Evolutionary conservation across 2,113 vertebrate species (phyloP).

Genomic region (Sylvietta virens): DNA sequence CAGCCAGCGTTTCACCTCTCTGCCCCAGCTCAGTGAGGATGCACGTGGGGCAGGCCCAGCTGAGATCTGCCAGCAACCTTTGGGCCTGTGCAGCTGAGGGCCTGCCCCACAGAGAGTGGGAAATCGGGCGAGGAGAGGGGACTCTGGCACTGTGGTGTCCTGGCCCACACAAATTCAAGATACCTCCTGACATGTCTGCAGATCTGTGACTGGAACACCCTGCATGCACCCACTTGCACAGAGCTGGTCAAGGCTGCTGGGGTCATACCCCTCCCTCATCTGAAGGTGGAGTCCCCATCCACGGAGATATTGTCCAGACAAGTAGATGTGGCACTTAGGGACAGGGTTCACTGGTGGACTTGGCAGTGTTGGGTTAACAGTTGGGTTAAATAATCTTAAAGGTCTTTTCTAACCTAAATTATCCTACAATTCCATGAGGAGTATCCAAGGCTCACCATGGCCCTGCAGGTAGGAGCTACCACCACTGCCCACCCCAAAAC

Average conservation of each 20-base stretch:
- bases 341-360: not conserved
- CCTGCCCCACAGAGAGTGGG: not conserved
- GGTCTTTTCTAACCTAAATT: not conserved
- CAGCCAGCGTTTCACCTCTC: not conserved
- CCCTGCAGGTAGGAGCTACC: not conserved
- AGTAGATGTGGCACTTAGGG: not conserved
- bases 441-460: accelerated
- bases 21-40: accelerated
- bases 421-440: not conserved
- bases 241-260: not conserved
- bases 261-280: not conserved
- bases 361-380: not conserved
- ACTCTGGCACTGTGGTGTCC: not conserved
- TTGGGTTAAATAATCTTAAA: not conserved
- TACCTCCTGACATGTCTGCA: not conserved
- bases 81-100: not conserved
- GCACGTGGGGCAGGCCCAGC: not conserved
- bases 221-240: not conserved
- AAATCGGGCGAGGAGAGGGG: accelerated
- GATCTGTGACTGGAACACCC: too few relatives aligned
- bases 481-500: not conserved
- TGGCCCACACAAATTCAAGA: not conserved
- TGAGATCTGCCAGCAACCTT: not conserved
- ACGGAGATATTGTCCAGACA: not conserved
- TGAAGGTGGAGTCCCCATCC: not conserved